These are phyloP conservation scores for Cryptotermes secundus DNA, from an alignment of 1,140 invertebrate genomes.

Conservation along the genomic window DNA sequence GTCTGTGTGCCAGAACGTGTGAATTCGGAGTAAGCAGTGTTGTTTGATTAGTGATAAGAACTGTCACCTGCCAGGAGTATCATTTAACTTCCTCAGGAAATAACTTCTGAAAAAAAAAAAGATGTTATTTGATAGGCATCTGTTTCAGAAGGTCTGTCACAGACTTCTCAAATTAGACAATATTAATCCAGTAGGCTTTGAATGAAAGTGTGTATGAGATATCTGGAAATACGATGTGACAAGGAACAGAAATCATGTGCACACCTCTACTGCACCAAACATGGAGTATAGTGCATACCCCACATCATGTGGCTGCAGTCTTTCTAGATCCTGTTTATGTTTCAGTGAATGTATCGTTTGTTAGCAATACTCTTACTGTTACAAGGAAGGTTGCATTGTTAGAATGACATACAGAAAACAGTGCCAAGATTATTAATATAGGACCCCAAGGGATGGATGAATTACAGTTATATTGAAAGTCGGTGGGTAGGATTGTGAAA, in stretches of 20 bases:
- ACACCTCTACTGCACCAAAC: not conserved
- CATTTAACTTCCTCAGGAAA: not conserved
- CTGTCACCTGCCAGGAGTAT: not conserved
- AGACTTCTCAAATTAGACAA: not conserved
- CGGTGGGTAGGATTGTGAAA: not conserved
- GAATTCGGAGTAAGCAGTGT: not conserved
- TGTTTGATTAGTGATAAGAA: not conserved
- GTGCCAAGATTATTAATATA: conserved; percentile 10
- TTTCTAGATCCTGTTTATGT: not conserved
- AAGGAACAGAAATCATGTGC: not conserved
- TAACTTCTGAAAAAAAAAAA: not conserved
- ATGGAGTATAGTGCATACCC: not conserved
- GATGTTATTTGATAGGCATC: not conserved
- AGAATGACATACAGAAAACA: not conserved
- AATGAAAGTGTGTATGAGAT: not conserved
- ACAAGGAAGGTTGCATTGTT: not conserved
- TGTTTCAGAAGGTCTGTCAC: not conserved
- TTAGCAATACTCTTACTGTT: not conserved
- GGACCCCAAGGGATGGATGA: not conserved
- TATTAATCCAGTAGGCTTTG: not conserved
- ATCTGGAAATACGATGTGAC: not conserved
- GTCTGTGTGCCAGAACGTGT: not conserved
- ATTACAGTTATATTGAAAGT: not conserved
- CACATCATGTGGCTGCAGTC: not conserved
- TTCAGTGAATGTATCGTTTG: not conserved